phyloP scores from a whole-genome alignment of 2,888 invertebrate species.

The Dione juno region DNA sequence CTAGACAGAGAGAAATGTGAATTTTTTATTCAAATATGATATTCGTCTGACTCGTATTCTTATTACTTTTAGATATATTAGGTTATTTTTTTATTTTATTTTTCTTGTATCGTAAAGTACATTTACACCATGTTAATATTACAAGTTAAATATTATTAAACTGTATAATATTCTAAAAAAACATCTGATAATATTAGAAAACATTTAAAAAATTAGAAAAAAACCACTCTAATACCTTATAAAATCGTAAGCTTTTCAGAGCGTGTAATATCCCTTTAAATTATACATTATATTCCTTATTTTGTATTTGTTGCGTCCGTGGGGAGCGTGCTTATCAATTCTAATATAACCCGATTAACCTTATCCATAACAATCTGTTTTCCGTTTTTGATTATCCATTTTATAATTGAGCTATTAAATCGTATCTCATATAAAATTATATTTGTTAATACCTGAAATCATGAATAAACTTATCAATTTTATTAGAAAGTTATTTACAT shows the following conservation, averaged over 20 bases:
- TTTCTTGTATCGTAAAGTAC: too few species aligned
- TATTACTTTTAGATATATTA: too few species aligned
- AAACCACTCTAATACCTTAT: not conserved
- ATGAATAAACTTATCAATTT: not conserved
- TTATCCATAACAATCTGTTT: slow-evolving; percentile 8
- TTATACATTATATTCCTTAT: slow-evolving; percentile 9
- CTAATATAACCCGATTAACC: slow-evolving; percentile 11
- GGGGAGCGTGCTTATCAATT: slow-evolving; percentile 7
- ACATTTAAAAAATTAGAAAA: not conserved
- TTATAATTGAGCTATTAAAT: slow-evolving; percentile 1
- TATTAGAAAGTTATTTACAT: not conserved
- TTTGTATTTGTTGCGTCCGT: slow-evolving; percentile 6
- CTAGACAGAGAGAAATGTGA: too few species aligned
- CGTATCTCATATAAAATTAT: not conserved
- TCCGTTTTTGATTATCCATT: slow-evolving; percentile 13
- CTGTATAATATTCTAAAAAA: too few species aligned
- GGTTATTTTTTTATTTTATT: too few species aligned
- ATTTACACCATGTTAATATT: too few species aligned
- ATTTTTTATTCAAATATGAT: too few species aligned
- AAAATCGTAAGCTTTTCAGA: not conserved
- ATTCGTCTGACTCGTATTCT: too few species aligned
- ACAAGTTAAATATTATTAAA: too few species aligned
- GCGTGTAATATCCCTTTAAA: slow-evolving; percentile 12
- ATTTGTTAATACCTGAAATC: not conserved
- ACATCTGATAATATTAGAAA: too few species aligned